Evolutionary conservation across 2,113 vertebrate genomes (phyloP).

Genomic region (Dendropsophus ebraccatus): DNA sequence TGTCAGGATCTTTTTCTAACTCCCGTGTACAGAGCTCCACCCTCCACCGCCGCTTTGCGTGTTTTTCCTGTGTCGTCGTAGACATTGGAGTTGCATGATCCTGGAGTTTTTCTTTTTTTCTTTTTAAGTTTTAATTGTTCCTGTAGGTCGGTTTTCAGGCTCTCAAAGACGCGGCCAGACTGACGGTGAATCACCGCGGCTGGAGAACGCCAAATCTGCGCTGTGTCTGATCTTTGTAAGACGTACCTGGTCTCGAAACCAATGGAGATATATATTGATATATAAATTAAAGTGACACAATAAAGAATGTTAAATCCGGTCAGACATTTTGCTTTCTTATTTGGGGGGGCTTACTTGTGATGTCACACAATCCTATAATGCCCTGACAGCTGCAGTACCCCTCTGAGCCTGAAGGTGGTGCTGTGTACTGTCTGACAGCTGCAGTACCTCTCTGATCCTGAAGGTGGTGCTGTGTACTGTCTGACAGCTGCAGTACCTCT

Average conservation of each 20-base stretch:
- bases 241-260: not conserved
- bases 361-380: too few species aligned
- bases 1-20: not conserved
- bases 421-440: too few species aligned
- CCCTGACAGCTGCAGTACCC: too few species aligned
- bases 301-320: constrained; percentile 24
- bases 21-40: not conserved
- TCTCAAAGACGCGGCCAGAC: not conserved
- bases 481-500: too few species aligned
- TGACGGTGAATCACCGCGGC: not conserved
- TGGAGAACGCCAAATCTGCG: constrained; percentile 1
- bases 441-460: too few species aligned
- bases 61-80: not conserved
- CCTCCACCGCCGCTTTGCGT: not conserved
- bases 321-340: not conserved
- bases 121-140: not conserved
- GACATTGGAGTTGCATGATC: constrained; percentile 29
- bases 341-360: too few species aligned
- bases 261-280: constrained; percentile 8
- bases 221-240: constrained; percentile 17
- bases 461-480: too few species aligned
- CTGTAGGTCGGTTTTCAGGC: not conserved
- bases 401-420: too few species aligned
- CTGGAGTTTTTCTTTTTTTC: not conserved
- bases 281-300: constrained; percentile 27